Evolutionary conservation across 30 jellyfish, hydroid and myxozoan genomes (phyloP).

Genomic region (Rhopilema esculentum): DNA sequence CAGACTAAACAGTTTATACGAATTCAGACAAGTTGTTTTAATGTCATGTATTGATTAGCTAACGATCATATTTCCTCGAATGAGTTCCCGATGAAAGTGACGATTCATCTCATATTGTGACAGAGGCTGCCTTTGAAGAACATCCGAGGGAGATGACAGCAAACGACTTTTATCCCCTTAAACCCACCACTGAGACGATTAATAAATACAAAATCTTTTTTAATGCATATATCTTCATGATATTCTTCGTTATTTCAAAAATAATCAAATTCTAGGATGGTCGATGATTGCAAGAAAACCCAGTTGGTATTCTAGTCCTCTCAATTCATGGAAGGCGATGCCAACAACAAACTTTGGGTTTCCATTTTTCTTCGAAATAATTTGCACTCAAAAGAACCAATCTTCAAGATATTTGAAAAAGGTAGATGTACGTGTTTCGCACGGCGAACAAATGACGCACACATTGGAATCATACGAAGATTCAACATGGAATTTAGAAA

Average conservation of each 20-base stretch:
- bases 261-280: background rate
- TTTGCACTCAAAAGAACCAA: background rate
- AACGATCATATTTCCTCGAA: too few relatives aligned
- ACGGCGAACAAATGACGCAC: background rate
- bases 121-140: too few relatives aligned
- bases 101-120: too few relatives aligned
- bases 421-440: background rate
- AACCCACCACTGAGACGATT: too few relatives aligned
- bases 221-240: too few relatives aligned
- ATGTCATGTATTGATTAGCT: too few relatives aligned
- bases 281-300: background rate
- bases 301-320: background rate
- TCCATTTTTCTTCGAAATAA: background rate
- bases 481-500: background rate
- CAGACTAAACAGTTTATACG: too few relatives aligned
- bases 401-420: background rate
- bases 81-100: too few relatives aligned
- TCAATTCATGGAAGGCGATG: background rate
- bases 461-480: background rate
- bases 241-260: background rate
- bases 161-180: too few relatives aligned
- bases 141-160: too few relatives aligned
- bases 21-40: too few relatives aligned
- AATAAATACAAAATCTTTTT: too few relatives aligned
- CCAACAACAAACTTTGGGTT: background rate